Conservation (phyloP, 2,797 vertebrate species). For the Rhynchotus rufescens region DNA sequence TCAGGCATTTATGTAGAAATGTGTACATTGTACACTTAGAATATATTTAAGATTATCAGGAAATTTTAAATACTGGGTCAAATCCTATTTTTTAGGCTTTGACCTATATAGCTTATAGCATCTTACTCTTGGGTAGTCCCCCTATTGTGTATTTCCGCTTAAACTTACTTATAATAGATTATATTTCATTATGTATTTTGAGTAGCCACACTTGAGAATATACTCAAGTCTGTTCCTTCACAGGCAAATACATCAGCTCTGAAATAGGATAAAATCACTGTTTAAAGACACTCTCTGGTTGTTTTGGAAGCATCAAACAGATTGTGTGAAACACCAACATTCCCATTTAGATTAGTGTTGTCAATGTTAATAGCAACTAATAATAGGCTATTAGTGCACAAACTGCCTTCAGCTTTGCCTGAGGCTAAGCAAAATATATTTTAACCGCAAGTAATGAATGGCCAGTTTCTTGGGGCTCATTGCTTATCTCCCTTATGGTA, state of each 20-base stretch:
- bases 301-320: conserved; percentile 38
- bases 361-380: conserved; percentile 47
- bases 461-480: conserved; percentile 48
- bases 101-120: not conserved
- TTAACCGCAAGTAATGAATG: conserved; percentile 52
- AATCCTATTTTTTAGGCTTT: not conserved
- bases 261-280: conserved; percentile 8
- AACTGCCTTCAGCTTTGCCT: conserved; percentile 51
- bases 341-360: conserved; percentile 40
- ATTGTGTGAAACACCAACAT: conserved; percentile 22
- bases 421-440: conserved; percentile 54
- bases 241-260: not conserved
- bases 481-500: conserved; percentile 4
- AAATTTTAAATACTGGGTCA: not conserved
- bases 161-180: not conserved
- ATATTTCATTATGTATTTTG: not conserved
- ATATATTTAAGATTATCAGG: not conserved
- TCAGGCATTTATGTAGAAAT: not conserved
- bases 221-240: conserved; percentile 15
- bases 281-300: not conserved
- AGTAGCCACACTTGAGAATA: not conserved
- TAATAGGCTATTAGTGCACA: conserved; percentile 45
- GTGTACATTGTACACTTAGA: not conserved
- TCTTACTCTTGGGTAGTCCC: not conserved
- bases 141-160: not conserved